phyloP scores from a whole-genome alignment of 2,113 vertebrate genomes.

The Erythrolamprus reginae region DNA sequence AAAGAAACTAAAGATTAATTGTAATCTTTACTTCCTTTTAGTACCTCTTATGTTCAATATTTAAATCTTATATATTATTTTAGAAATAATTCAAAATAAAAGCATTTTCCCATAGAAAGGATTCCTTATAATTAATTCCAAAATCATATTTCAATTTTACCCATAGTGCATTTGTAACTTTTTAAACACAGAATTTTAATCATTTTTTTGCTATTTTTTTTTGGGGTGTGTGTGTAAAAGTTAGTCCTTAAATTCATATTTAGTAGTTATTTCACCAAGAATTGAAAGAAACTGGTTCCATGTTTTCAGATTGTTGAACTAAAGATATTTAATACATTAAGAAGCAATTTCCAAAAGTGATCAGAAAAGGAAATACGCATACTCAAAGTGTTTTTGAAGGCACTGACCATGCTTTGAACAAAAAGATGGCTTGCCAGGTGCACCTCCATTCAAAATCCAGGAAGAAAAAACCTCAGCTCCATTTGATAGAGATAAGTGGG shows the following conservation, averaged over 20 bases:
- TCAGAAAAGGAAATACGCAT: neutral
- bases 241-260: neutral
- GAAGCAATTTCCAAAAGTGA: neutral
- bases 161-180: neutral
- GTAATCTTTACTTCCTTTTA: neutral
- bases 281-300: neutral
- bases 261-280: neutral
- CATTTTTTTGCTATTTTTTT: neutral
- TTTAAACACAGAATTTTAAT: neutral
- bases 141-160: neutral
- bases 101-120: neutral
- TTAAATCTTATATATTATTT: neutral
- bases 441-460: no score
- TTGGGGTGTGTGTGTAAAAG: no score
- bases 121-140: neutral
- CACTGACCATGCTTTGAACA: neutral
- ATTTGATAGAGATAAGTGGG: no score
- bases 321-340: neutral
- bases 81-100: neutral
- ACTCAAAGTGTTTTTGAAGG: neutral
- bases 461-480: no score
- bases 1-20: neutral
- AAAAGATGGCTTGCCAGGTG: no score
- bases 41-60: neutral
- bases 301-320: no score